Conservation (phyloP, 2,113 vertebrate genomes). For the Redunca redunca region DNA sequence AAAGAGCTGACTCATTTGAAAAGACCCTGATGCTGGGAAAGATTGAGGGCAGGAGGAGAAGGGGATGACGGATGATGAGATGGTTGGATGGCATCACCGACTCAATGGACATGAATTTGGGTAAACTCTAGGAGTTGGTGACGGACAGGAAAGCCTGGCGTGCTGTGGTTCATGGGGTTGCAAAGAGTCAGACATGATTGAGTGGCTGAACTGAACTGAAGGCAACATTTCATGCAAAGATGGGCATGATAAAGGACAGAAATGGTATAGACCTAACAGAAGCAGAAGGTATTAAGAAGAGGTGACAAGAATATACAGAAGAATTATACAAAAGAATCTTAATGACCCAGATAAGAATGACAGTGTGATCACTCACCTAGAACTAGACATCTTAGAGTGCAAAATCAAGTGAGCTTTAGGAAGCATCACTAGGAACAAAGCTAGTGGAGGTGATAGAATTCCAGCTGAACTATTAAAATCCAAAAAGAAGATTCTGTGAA, state of each 20-base stretch:
- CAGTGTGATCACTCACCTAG: neutral
- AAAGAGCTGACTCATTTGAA: neutral
- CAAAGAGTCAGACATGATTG: accelerated
- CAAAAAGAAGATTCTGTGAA: neutral
- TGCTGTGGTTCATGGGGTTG: neutral
- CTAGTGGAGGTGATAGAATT: neutral
- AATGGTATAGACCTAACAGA: neutral
- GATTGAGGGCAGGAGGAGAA: neutral
- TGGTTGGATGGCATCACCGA: neutral
- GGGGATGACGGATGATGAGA: neutral
- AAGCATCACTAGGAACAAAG: neutral
- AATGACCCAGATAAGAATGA: neutral
- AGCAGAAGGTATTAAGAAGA: neutral
- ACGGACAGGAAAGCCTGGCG: neutral
- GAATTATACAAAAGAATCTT: neutral
- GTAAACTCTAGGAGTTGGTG: neutral
- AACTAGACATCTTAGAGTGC: neutral
- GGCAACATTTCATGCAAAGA: neutral
- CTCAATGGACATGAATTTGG: neutral
- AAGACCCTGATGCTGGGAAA: neutral
- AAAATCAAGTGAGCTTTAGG: neutral
- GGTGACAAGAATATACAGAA: neutral
- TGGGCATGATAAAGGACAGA: neutral
- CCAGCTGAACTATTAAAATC: neutral
- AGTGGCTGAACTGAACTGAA: neutral